phyloP scores from a whole-genome alignment of 2,113 vertebrate genomes.

The Campylorhamphus procurvoides region DNA sequence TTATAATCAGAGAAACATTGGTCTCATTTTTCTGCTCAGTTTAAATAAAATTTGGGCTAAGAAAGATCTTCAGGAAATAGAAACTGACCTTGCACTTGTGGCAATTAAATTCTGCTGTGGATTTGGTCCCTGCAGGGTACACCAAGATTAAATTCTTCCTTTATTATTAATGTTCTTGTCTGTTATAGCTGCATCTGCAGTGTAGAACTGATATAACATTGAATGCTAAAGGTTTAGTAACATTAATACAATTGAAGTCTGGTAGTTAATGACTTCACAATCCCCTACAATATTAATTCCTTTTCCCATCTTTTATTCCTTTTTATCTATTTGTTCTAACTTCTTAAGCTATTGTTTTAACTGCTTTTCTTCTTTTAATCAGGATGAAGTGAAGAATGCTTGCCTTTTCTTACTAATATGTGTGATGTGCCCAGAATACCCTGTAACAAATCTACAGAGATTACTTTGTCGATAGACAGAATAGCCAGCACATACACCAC shows the following conservation, averaged over 20 bases:
- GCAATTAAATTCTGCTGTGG: not conserved
- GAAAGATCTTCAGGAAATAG: not conserved
- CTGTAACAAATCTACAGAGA: not conserved
- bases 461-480: not conserved
- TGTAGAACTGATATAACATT: not conserved
- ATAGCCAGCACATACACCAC: not conserved
- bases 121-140: not conserved
- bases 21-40: not conserved
- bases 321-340: not conserved
- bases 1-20: not conserved
- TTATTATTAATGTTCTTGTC: not conserved
- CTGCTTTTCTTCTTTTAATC: not conserved
- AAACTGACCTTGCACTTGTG: not conserved
- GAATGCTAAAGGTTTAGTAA: not conserved
- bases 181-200: not conserved
- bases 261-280: not conserved
- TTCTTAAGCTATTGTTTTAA: not conserved
- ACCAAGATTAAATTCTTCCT: slow-evolving; percentile 14
- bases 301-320: not conserved
- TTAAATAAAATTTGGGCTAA: not conserved
- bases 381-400: not conserved
- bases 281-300: not conserved
- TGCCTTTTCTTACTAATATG: not conserved
- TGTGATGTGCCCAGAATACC: not conserved
- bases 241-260: not conserved